Evolutionary conservation across 2,888 invertebrate genomes (phyloP), one percentile per base, ranked within the genome.

Genomic region (Conistra vaccinii): DNA sequence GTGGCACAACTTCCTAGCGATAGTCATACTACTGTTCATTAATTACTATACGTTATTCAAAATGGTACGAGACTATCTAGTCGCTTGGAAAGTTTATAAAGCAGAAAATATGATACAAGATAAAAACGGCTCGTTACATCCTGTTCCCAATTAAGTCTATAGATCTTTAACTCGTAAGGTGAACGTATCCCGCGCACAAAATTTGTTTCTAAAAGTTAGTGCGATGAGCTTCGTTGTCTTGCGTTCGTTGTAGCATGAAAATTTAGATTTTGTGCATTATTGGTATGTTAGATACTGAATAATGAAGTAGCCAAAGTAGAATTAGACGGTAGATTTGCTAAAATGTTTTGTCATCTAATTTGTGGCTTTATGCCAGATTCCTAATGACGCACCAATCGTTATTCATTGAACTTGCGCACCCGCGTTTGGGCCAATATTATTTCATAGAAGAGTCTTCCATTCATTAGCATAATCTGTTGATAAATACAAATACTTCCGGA

Each of bases 11-110:
- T 97, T 99, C 78, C 93, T 99, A 65, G 98, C 99, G 3, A 97
- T 99, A 88, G 97, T 98, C 9, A 97, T 99, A 78, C 96, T 99
- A 65, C 97, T 99, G 53, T 98, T 99, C 91, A 98, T 98, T 82
- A 99, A 99, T 94, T 99, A 99, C 94, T 98, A 98, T 90, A 98
- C 99, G 0, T 97, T 99, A 62, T 99, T 99, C 93, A 99, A 99
- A 94, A 97, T 99, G 85, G 97, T 98, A 48, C 97, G 99, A 61
- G 99, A 99, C 93, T 98, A 98, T 91, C 95, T 99, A 7, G 97
- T 99, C 48, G 98, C 99, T 70, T 98, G 98, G 97, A 98, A 98
- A 90, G 97, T 99, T 20, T 98, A 99, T 90, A 97, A 97, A 88
- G 97, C 97, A 0, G 98, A 98, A 90, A 97, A 97, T 85, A 97